Evolutionary conservation across 2,888 invertebrate species (phyloP), one percentile per base, ranked within the genome.

Genomic region (Pollenia griseotomentosa): DNA sequence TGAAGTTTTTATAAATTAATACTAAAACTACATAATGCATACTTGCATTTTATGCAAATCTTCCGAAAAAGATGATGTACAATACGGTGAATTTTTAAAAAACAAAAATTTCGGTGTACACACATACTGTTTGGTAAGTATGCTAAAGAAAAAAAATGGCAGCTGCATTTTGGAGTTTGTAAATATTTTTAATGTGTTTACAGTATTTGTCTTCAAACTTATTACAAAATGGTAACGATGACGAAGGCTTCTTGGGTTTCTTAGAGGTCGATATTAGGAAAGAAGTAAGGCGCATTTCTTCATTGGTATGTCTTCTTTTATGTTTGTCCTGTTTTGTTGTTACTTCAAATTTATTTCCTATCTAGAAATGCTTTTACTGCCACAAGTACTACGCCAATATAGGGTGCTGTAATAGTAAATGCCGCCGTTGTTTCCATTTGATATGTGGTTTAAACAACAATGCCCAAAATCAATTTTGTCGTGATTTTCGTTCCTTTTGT

Each of bases 171-270:
- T 23, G 6, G 14, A 0, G 16, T 19, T 12, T 59, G 33, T n/a
- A 5, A 6, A 6, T 33, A 12, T 33, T 40, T 33, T 10, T 11
- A 73, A 48, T 74, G 11, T 80, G 42, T 2, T 23, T n/a, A 10
- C 2, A 88, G 97, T 93, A 97, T 11, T 92, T 97, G 61, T 96
- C 97, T 0, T 95, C 96, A 7, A 95, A 95, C 82, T 93, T 97
- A 90, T 92, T 94, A 63, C 97, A 97, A 90, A 95, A 94, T 88
- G 97, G 96, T 0, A 91, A 92, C 9, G 96, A 96, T 85, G 92
- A 95, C 3, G 95, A 96, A 78, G 97, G 97, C 0, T 95, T 97
- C 46, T 94, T 96, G 86, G 97, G 97, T 0, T 98, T 98, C 91
- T 90, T 96, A 51, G 93, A 94, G 1, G 90, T 92, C 0, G 97